Evolutionary conservation across 2,113 vertebrate genomes (phyloP), one percentile per base, ranked within the genome.

Genomic region (Perca flavescens): DNA sequence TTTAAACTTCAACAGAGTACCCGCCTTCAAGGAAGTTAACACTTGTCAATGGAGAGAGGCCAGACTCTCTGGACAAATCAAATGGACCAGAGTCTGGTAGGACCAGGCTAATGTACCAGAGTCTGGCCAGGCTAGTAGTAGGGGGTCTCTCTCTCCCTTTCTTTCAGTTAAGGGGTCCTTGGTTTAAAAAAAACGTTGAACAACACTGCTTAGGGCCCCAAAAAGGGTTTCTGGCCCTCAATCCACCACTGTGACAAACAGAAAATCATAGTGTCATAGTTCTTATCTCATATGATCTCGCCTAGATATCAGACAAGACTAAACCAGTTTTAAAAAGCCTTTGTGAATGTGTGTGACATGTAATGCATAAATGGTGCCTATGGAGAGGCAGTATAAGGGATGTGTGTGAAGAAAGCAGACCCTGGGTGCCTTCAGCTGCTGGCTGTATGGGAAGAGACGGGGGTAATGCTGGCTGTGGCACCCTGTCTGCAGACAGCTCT

Each of bases 401-500:
- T 36, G 49, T 72, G 49, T 79, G 28, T 56, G 34, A 16, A 43
- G n/a, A 69, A 5, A 46, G 4, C 46, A 25, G 36, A 1, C 28
- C 66, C 10, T 11, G 66, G 14, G 15, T 53, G 53, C 64, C 43
- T 57, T 62, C 15, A 77, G 75, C 49, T 57, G 61, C 67, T 64
- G 72, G 47, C 57, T 34, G n/a, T 69, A 40, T 82, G 82, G 81
- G 84, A 77, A 75, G 72, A 74, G 83, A 53, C 74, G 36, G 40
- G 46, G 65, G 40, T 60, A 66, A 61, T 53, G 21, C 28, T 69
- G 77, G 62, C 63, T 36, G 56, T 74, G 72, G 43, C 52, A 56
- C 80, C 34, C 77, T 81, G 86, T 82, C 82, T 85, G 80, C 84
- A 87, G 71, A 84, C 82, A 61, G 86, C 60, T 77, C 86, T 76